Percentiles rank a stretch among this genome's conserved stretches.
Evolutionary conservation across 2,113 vertebrate genomes (phyloP).

Genomic region (Sprattus sprattus): DNA sequence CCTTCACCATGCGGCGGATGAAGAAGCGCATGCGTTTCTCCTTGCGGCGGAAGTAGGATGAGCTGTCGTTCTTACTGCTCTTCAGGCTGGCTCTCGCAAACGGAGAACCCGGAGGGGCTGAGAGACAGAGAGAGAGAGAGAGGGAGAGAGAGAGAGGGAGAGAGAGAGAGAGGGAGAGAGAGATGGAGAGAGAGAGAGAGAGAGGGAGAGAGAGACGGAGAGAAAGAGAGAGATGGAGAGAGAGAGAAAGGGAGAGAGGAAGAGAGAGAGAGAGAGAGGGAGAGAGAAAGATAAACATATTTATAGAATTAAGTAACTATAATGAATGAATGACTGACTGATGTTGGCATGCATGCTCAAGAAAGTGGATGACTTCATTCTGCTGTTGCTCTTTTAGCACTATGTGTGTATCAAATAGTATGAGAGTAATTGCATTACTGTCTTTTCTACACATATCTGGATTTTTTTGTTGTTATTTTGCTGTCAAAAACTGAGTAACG

Average conservation of each 20-base stretch:
- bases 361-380: too few species aligned
- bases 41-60: slow-evolving; percentile 90
- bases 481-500: background rate
- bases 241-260: background rate
- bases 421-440: too few species aligned
- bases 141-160: background rate
- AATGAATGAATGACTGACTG: too few species aligned
- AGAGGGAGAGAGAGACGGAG: background rate
- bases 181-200: background rate
- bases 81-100: slow-evolving; percentile 92
- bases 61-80: slow-evolving; percentile 87
- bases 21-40: slow-evolving; percentile 96
- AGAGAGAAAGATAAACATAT: background rate
- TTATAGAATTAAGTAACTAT: background rate
- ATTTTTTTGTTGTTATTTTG: background rate
- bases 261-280: background rate
- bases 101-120: slow-evolving; percentile 80
- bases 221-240: background rate
- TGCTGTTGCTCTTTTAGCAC: too few species aligned
- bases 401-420: too few species aligned
- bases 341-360: too few species aligned
- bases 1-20: slow-evolving; percentile 96
- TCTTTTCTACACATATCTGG: too few species aligned
- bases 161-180: background rate
- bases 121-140: background rate